Evolutionary conservation across 2,113 vertebrate species (phyloP).

Genomic region (Cromileptes altivelis): DNA sequence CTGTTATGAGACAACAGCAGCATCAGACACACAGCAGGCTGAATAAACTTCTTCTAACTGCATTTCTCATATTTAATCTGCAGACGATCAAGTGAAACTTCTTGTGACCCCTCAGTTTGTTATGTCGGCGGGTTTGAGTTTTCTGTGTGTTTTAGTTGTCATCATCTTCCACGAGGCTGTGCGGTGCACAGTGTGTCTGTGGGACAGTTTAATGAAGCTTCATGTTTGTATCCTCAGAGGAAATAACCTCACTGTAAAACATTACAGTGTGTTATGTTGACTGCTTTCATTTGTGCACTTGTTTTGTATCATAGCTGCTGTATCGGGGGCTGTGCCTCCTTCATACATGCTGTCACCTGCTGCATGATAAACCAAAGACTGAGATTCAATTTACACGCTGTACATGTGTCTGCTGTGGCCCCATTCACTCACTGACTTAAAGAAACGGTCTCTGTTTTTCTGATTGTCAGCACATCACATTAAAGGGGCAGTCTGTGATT

Average conservation of each 20-base stretch:
- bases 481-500: too few species aligned
- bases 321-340: slow-evolving; percentile 79
- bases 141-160: slow-evolving; percentile 20
- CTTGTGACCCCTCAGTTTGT: slow-evolving; percentile 4
- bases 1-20: neutral
- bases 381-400: neutral
- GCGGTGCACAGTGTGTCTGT: slow-evolving; percentile 89
- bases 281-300: slow-evolving; percentile 34
- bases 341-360: slow-evolving; percentile 26
- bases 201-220: slow-evolving; percentile 74
- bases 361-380: slow-evolving; percentile 48
- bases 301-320: slow-evolving; percentile 49
- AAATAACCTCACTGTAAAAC: slow-evolving; percentile 31
- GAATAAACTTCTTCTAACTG: neutral
- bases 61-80: neutral
- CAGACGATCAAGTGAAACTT: neutral
- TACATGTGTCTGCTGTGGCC: neutral
- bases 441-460: neutral
- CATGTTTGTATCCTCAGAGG: slow-evolving; percentile 46
- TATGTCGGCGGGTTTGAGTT: slow-evolving; percentile 5
- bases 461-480: neutral
- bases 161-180: slow-evolving; percentile 82
- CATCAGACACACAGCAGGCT: neutral
- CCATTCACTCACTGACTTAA: neutral
- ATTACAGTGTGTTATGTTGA: slow-evolving; percentile 8